Percentiles rank a stretch among this genome's conserved stretches.
Conservation (phyloP, 2,888 invertebrate genomes). For the Piscicola geometra region DNA sequence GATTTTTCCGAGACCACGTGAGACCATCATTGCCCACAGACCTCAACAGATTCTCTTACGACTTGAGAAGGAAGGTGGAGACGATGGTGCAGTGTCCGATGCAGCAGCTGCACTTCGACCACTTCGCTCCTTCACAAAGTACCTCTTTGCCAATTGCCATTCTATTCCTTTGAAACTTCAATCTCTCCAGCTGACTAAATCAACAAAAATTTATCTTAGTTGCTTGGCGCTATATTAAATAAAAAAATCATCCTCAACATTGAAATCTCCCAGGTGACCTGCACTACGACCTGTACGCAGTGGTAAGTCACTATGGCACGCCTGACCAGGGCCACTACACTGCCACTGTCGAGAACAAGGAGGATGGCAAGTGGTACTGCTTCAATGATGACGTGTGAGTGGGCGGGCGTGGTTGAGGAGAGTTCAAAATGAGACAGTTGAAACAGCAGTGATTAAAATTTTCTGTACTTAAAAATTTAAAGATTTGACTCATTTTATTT, state of each 20-base stretch:
- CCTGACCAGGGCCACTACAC: conserved; percentile 23
- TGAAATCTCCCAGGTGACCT: conserved; percentile 8
- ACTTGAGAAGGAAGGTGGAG: neutral
- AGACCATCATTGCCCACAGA: too few relatives aligned
- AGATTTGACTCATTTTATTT: neutral
- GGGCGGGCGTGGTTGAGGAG: neutral
- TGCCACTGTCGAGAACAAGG: conserved; percentile 3
- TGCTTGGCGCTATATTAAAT: too few relatives aligned
- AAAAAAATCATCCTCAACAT: too few relatives aligned
- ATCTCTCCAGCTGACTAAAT: too few relatives aligned
- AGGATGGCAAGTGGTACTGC: neutral
- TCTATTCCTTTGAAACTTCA: too few relatives aligned
- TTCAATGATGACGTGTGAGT: conserved; percentile 27
- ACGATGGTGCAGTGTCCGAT: conserved; percentile 22
- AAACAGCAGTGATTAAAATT: neutral
- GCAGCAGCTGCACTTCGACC: neutral
- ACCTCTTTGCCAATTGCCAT: too few relatives aligned
- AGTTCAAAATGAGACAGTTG: neutral
- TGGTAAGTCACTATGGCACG: conserved; percentile 15
- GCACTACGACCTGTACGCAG: conserved; percentile 28
- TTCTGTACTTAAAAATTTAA: neutral
- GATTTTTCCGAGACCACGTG: too few relatives aligned
- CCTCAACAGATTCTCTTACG: conserved; percentile 31
- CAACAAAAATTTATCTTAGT: too few relatives aligned
- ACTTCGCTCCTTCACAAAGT: conserved; percentile 20